Evolutionary conservation across 2,113 vertebrate genomes (phyloP).

Genomic region (Penelope pileata): DNA sequence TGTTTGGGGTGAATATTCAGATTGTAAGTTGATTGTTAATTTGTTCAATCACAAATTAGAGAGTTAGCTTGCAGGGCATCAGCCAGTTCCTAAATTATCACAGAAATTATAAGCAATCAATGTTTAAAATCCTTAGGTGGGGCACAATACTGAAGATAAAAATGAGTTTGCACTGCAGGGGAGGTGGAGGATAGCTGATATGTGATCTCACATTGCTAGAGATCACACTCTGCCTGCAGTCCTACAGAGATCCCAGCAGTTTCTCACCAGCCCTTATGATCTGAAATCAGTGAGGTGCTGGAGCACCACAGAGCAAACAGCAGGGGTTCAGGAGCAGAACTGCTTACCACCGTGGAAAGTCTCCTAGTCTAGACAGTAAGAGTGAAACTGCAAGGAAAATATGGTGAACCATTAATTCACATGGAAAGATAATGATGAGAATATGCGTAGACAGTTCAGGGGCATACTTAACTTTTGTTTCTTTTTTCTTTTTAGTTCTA

Average conservation of each 20-base stretch:
- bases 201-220: neutral
- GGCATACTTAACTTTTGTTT: neutral
- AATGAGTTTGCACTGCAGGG: neutral
- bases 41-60: neutral
- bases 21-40: neutral
- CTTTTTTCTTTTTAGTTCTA: neutral
- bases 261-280: neutral
- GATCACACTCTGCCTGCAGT: neutral
- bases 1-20: neutral
- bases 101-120: neutral
- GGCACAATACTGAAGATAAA: neutral
- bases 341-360: neutral
- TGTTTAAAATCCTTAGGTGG: neutral
- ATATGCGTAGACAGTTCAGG: neutral
- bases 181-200: neutral
- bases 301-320: neutral
- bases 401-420: neutral
- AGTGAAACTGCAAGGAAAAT: neutral
- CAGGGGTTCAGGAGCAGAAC: neutral
- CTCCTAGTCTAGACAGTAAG: neutral
- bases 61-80: neutral
- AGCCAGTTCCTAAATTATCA: neutral
- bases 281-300: neutral
- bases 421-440: neutral
- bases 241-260: neutral